Base-by-base conservation (phyloP, 1,140 invertebrate genomes). In the Plutomurus gul region DNA sequence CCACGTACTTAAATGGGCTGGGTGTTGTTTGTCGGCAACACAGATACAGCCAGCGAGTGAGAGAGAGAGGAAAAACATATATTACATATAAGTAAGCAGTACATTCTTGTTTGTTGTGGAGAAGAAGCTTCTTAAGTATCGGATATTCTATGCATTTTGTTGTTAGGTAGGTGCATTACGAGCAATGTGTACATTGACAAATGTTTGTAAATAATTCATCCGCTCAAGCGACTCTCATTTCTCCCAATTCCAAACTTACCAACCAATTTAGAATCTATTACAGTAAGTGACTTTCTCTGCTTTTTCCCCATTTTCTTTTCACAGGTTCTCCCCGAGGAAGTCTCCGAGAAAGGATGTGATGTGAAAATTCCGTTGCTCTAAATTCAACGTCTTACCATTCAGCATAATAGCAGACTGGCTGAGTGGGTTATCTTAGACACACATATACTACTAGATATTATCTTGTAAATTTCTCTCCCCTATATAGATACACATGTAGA, bases 251-350 rank as follows among this genome's bases (percentile, higher is more conserved):
- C 65, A 78, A 78, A 36, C 47, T 78, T 73, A 73, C 40, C 60
- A 78, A 78, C 77, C 77, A 78, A 78, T 78, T 78, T 78, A 78
- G 77, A 78, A 78, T 73, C 77, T 78, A 78, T 78, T 78, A 73
- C 40, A 33, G 65, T 51, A 78, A 78, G 77, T 78, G 77, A 78
- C 77, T 78, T 78, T 73, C 70, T 70, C 77, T 78, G 71, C 76
- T 71, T 77, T 65, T 65, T 65, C 56, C 30, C n/a, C 25, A 5
- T 65, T 65, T 65, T 76, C 75, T 39, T 65, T 65, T 65, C 56
- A 65, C 56, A 30, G 30, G 30, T 65, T n/a, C 56, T 65, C 56
- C 56, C 56, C 18, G 13, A 65, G 56, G 56, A 27, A 65, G 30
- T 36, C 27, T 65, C n/a, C n/a, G 27, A 65, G 39, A 33, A 65